These are phyloP conservation scores for Thinocorus orbignyianus DNA, from an alignment of 2,113 vertebrate genomes.

Conservation along the genomic window DNA sequence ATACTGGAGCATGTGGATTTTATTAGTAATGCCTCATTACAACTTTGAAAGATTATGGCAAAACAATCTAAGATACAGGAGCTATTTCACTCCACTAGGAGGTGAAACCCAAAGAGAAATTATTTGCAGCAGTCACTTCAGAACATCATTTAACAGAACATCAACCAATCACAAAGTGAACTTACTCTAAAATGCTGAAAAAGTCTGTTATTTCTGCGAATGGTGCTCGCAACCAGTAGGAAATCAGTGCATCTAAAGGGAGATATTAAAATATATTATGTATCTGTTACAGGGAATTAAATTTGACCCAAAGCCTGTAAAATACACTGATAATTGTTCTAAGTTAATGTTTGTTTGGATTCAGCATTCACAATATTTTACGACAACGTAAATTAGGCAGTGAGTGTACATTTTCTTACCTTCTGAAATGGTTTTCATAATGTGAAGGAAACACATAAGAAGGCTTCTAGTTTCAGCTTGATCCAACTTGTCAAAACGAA, in stretches of 20 bases:
- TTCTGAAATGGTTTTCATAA: constrained; percentile 98
- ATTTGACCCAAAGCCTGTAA: background rate
- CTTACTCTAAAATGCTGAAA: constrained; percentile 98
- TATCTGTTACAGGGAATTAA: background rate
- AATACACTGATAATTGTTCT: background rate
- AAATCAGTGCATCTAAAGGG: constrained; percentile 89
- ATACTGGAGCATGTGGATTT: background rate
- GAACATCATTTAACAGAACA: background rate
- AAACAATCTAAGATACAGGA: background rate
- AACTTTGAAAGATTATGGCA: background rate
- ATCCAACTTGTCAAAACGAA: constrained; percentile 97
- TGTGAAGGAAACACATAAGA: constrained; percentile 97
- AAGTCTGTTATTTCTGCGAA: constrained; percentile 96
- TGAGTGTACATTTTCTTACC: constrained; percentile 69
- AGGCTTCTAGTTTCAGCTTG: constrained; percentile 95
- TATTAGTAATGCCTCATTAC: background rate
- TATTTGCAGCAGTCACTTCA: background rate
- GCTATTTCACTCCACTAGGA: background rate
- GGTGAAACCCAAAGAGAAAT: background rate
- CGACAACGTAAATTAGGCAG: background rate
- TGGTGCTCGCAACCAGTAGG: constrained; percentile 95
- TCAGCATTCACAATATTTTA: background rate
- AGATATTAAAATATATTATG: background rate
- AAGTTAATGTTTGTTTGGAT: background rate
- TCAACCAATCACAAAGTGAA: background rate